Base-by-base conservation (phyloP, 2,888 invertebrate species). In the Drosophila fungiperda region DNA sequence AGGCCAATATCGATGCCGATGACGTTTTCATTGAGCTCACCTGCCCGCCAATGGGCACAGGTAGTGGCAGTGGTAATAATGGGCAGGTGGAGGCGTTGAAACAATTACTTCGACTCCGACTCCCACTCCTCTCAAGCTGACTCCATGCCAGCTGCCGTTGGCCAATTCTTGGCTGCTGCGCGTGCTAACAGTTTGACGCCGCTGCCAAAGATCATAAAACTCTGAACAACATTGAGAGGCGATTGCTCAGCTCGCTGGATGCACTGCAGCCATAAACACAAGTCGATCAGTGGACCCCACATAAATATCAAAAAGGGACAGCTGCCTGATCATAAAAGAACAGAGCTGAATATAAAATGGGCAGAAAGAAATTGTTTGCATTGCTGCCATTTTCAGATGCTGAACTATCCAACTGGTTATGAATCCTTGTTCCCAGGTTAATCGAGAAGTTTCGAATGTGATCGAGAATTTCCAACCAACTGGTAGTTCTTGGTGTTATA, bases 111-210 rank as follows among this genome's bases (percentile, higher is more conserved):
- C 29, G 36, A n/a, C 33, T 23, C n/a, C 42, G 42, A 29, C 2
- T 62, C n/a, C 23, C 5, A 20, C 20, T 48, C 12, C 45, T 8
- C 45, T 23, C 45, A 8, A 45, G 45, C 42, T 50, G 23, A 45
- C 66, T 42, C 53, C 45, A 49, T 38, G 48, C 38, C 38, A 29
- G 49, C 58, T 63, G 67, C 55, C 32, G 32, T 48, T 50, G 69
- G 50, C 58, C 52, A 32, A n/a, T 23, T 55, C 2, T n/a, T 17
- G 38, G 40, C 9, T 63, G 66, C 42, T 80, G 69, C 76, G 69
- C 76, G 82, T 80, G 82, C 76, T 76, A 85, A 85, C 73, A 77
- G 79, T 63, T 80, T 84, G 65, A 84, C 82, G 80, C 80, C 71
- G 84, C 58, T 63, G 57, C 45, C 67, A 40, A 52, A 59, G 67